Conservation (phyloP, 2,797 vertebrate genomes). For the Glossophaga mutica region DNA sequence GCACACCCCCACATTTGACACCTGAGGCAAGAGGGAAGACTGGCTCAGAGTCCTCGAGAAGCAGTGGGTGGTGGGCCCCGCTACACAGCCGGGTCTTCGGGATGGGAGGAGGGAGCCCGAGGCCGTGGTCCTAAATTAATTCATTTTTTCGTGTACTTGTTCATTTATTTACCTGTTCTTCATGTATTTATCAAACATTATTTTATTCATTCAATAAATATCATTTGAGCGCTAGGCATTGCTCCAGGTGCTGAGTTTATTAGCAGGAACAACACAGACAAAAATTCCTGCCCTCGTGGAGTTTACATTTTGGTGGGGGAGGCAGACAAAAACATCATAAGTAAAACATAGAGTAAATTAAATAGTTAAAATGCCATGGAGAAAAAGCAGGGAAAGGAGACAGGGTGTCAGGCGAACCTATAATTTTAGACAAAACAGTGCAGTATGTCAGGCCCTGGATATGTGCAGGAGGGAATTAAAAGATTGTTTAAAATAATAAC, state of each 20-base stretch:
- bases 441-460: background rate
- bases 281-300: background rate
- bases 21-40: constrained; percentile 79
- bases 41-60: background rate
- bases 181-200: background rate
- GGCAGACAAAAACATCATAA: background rate
- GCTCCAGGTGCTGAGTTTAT: background rate
- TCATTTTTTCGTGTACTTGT: background rate
- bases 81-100: background rate
- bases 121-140: background rate
- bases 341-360: background rate
- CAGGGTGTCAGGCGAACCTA: background rate
- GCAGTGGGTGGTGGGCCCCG: background rate
- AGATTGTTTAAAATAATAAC: background rate
- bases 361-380: background rate
- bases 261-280: background rate
- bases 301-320: background rate
- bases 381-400: background rate
- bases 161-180: background rate
- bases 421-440: background rate
- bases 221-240: background rate
- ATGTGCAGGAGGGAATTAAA: background rate
- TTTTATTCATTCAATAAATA: background rate
- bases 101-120: background rate
- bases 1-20: constrained; percentile 97